Evolutionary conservation across 2,113 vertebrate genomes (phyloP).

Genomic region (Heliornis fulica): DNA sequence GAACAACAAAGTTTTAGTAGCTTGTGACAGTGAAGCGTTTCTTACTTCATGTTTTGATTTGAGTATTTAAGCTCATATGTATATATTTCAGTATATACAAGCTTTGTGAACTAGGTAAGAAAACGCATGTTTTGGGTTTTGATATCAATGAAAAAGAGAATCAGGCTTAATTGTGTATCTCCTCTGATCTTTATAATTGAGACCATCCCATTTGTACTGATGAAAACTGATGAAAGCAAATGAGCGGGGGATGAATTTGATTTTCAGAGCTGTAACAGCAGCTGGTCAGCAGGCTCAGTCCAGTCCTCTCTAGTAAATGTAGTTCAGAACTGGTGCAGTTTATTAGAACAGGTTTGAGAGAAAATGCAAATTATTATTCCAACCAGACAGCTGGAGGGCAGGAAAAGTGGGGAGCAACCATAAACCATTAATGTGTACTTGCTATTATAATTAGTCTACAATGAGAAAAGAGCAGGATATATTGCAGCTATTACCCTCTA

Average conservation of each 20-base stretch:
- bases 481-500: neutral
- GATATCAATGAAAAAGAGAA: neutral
- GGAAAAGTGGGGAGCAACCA: neutral
- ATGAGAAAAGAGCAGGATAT: neutral
- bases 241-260: neutral
- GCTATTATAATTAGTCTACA: neutral
- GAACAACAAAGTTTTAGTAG: neutral
- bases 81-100: neutral
- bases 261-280: neutral
- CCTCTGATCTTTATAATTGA: slow-evolving; percentile 17
- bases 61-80: neutral
- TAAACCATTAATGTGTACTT: neutral
- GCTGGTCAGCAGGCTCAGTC: neutral
- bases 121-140: neutral
- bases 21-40: neutral
- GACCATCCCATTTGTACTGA: neutral
- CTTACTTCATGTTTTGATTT: neutral
- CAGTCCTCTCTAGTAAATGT: neutral
- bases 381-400: slow-evolving; percentile 33
- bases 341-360: neutral
- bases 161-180: neutral
- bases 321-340: neutral
- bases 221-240: slow-evolving; percentile 2
- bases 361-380: slow-evolving; percentile 16
- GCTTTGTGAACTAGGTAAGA: neutral